Conservation (phyloP, 2,113 vertebrate species). For the Tilapia sparmanii region DNA sequence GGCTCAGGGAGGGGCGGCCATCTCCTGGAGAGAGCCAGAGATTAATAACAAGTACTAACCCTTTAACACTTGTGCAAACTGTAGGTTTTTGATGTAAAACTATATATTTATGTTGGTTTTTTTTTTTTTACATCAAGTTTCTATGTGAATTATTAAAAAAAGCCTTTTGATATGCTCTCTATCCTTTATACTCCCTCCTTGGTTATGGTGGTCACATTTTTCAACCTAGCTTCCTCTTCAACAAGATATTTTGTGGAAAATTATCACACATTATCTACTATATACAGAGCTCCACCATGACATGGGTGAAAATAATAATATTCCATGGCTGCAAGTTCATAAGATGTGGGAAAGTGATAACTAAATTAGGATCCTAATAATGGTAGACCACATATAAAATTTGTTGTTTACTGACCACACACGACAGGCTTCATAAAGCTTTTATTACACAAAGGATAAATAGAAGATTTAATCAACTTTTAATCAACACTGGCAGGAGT, state of each 20-base stretch:
- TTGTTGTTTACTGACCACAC: background rate
- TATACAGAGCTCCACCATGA: background rate
- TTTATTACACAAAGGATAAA: background rate
- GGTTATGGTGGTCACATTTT: background rate
- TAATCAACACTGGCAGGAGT: no score
- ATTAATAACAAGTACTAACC: background rate
- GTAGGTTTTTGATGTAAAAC: background rate
- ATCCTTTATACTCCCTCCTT: background rate
- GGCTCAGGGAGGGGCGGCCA: accelerated
- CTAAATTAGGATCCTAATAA: background rate
- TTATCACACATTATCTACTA: background rate
- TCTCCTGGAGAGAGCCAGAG: accelerated
- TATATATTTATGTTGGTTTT: accelerated
- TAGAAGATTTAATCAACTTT: background rate
- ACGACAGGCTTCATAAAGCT: background rate
- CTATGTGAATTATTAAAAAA: background rate
- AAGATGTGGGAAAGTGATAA: background rate
- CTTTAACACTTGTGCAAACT: background rate
- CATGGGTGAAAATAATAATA: background rate
- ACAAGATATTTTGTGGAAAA: background rate
- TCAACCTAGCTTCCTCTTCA: background rate
- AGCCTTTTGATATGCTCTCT: background rate
- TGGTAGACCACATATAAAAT: background rate
- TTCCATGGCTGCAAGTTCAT: background rate
- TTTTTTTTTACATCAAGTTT: background rate